These are phyloP conservation scores for Xanthorhoe spadicearia DNA, from an alignment of 2,888 invertebrate genomes.

Conservation along the genomic window DNA sequence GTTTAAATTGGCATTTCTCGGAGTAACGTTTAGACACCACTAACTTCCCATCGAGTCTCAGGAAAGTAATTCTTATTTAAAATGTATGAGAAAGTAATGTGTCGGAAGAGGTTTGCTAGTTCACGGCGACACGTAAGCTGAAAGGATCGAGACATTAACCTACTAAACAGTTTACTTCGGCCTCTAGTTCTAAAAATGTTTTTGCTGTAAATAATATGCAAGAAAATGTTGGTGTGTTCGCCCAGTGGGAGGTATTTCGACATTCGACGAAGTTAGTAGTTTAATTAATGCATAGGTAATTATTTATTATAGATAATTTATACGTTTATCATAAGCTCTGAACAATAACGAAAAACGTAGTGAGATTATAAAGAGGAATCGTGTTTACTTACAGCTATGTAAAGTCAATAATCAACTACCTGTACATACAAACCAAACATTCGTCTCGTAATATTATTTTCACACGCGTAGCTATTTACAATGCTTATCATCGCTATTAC, in stretches of 20 bases:
- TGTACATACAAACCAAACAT: too few relatives aligned
- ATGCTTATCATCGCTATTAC: too few relatives aligned
- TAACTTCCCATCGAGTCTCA: slow-evolving; percentile 23
- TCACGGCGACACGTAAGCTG: slow-evolving; percentile 14
- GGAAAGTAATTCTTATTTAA: slow-evolving; percentile 31
- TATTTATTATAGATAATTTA: too few relatives aligned
- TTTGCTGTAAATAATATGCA: not conserved
- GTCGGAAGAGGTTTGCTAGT: slow-evolving; percentile 16
- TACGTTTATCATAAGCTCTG: too few relatives aligned
- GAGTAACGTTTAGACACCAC: slow-evolving; percentile 26
- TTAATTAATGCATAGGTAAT: not conserved
- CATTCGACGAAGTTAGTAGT: not conserved
- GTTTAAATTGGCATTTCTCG: slow-evolving; percentile 32
- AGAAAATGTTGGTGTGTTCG: not conserved
- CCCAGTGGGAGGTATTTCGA: not conserved
- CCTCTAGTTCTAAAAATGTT: not conserved
- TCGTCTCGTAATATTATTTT: too few relatives aligned
- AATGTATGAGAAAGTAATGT: slow-evolving; percentile 33
- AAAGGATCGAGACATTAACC: slow-evolving; percentile 20
- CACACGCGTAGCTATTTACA: too few relatives aligned
- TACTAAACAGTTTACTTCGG: slow-evolving; percentile 13
- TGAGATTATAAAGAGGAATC: too few relatives aligned
- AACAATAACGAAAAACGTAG: too few relatives aligned
- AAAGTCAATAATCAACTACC: too few relatives aligned
- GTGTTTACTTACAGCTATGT: too few relatives aligned